Evolutionary conservation across 2,888 invertebrate species (phyloP).

Genomic region (Esperia sulphurella): DNA sequence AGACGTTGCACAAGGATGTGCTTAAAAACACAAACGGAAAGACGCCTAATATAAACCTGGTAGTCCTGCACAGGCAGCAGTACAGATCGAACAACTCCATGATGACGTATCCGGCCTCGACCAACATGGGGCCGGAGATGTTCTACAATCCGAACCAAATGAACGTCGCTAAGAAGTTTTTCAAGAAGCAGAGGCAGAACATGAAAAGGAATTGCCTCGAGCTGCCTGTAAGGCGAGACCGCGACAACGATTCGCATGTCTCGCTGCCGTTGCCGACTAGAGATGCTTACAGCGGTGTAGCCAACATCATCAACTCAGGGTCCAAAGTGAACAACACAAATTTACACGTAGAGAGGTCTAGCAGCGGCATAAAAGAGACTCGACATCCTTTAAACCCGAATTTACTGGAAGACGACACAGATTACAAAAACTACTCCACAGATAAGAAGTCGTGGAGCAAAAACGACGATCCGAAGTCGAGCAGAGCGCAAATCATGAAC

Average conservation of each 20-base stretch:
- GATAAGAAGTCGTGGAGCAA: slow-evolving; percentile 64
- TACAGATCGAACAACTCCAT: slow-evolving; percentile 84
- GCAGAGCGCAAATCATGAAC: slow-evolving; percentile 70
- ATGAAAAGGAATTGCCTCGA: slow-evolving; percentile 87
- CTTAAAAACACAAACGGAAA: slow-evolving; percentile 67
- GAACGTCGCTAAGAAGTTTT: slow-evolving; percentile 94
- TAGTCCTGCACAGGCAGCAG: slow-evolving; percentile 85
- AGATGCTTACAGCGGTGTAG: slow-evolving; percentile 73
- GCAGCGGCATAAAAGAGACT: slow-evolving; percentile 77
- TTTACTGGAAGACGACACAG: slow-evolving; percentile 80
- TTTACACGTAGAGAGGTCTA: slow-evolving; percentile 83
- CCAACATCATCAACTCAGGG: slow-evolving; percentile 83
- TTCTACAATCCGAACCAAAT: slow-evolving; percentile 97
- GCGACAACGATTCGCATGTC: slow-evolving; percentile 72
- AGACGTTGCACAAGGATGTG: slow-evolving; percentile 60
- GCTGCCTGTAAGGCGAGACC: slow-evolving; percentile 80
- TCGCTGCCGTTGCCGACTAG: slow-evolving; percentile 71
- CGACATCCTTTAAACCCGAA: slow-evolving; percentile 81
- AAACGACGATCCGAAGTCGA: slow-evolving; percentile 54
- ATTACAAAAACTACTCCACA: slow-evolving; percentile 59
- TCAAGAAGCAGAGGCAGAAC: slow-evolving; percentile 89
- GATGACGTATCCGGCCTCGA: slow-evolving; percentile 81
- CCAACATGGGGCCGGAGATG: slow-evolving; percentile 82
- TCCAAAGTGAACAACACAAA: slow-evolving; percentile 91
- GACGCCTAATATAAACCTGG: slow-evolving; percentile 83